Evolutionary conservation across 2,797 vertebrate genomes (phyloP).

Genomic region (Odontamblyopus lacepedii): DNA sequence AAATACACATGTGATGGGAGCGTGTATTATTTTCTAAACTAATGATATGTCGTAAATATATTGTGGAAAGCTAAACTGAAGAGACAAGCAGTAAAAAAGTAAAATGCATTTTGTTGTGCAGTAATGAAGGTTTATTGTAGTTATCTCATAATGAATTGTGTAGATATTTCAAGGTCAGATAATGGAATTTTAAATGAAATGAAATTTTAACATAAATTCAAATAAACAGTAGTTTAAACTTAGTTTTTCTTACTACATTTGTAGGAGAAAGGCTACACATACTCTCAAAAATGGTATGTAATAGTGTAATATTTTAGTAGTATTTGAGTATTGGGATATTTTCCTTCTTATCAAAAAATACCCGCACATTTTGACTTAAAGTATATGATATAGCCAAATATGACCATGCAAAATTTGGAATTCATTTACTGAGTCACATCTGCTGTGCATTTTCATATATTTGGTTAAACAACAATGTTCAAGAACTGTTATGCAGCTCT

Average conservation of each 20-base stretch:
- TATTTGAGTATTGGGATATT: too few species aligned
- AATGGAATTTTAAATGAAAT: neutral
- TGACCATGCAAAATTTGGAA: too few species aligned
- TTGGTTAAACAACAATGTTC: neutral
- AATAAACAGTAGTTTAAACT: neutral
- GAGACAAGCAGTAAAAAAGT: neutral
- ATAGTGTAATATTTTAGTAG: neutral
- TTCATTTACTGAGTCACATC: neutral
- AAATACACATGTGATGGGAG: constrained; percentile 8
- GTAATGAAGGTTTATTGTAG: neutral
- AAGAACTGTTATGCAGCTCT: neutral
- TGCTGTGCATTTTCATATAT: neutral
- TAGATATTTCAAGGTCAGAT: neutral
- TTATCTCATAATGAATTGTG: neutral
- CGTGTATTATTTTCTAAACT: neutral
- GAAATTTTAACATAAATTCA: neutral
- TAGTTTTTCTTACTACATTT: neutral
- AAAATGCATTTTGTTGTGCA: neutral
- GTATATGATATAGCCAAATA: neutral
- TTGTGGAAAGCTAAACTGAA: neutral
- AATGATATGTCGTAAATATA: neutral
- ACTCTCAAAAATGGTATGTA: neutral
- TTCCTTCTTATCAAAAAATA: too few species aligned
- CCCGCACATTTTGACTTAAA: too few species aligned
- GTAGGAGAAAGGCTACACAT: neutral